These are phyloP conservation scores for Actinia tenebrosa DNA, from an alignment of 64 coral and sea anemone genomes.

Conservation along the genomic window DNA sequence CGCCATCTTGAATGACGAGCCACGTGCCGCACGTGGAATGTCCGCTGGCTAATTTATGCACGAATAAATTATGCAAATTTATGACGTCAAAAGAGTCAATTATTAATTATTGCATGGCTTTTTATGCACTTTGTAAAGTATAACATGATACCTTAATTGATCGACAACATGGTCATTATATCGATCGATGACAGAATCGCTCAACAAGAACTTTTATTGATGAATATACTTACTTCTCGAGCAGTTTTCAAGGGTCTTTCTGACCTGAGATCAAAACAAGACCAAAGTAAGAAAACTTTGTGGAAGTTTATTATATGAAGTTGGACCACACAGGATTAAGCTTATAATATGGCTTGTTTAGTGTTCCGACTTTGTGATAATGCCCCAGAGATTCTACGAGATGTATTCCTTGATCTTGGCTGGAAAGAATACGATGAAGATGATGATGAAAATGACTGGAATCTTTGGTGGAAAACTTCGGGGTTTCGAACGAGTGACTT, in stretches of 20 bases:
- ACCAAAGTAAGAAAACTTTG: neutral
- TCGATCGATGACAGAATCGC: neutral
- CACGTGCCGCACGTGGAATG: neutral
- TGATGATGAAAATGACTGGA: constrained; percentile 65
- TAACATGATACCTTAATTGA: neutral
- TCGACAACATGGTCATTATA: neutral
- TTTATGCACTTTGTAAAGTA: neutral
- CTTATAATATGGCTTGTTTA: constrained; percentile 43
- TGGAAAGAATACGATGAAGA: constrained; percentile 69
- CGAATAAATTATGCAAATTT: neutral
- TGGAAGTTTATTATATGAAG: neutral
- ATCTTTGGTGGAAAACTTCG: constrained; percentile 82
- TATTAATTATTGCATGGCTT: neutral
- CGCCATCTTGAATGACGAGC: constrained; percentile 18
- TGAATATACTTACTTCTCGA: neutral
- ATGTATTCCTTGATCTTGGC: constrained; percentile 72
- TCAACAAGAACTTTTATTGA: neutral
- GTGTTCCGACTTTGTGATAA: constrained; percentile 83
- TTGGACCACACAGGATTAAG: neutral
- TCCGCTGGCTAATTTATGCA: neutral
- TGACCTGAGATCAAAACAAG: neutral
- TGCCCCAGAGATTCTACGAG: constrained; percentile 61
- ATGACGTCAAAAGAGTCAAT: neutral
- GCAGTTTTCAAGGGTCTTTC: neutral
- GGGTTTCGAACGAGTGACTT: constrained; percentile 78